Conservation (phyloP, 1,140 invertebrate species). For the Zaprionus ornatus region DNA sequence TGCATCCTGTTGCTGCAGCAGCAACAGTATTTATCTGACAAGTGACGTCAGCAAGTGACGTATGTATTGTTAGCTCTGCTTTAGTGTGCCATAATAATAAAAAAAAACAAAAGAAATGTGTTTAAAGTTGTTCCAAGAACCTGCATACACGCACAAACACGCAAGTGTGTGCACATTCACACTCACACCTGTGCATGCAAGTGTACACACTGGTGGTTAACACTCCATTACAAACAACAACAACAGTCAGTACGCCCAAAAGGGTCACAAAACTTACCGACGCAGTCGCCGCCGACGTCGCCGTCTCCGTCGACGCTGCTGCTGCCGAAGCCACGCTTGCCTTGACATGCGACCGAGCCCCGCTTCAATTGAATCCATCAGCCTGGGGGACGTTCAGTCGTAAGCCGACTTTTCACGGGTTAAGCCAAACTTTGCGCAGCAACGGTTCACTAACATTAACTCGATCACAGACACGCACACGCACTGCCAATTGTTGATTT, state of each 20-base stretch:
- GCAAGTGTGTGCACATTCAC: conserved; percentile 5
- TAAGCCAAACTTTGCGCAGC: conserved; percentile 50
- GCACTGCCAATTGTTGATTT: conserved; percentile 33
- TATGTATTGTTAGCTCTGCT: conserved; percentile 17
- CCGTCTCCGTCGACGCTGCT: not conserved
- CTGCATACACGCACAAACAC: conserved; percentile 2
- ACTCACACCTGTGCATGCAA: not conserved
- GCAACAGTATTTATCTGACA: not conserved
- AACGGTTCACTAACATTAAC: not conserved
- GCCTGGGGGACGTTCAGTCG: conserved; percentile 50
- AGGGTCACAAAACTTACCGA: conserved; percentile 39
- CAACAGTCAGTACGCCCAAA: conserved; percentile 20
- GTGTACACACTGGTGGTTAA: conserved; percentile 33
- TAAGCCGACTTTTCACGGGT: conserved; percentile 70
- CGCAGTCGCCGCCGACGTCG: not conserved
- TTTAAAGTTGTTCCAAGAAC: conserved; percentile 27
- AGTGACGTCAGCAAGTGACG: conserved; percentile 48
- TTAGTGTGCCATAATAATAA: conserved; percentile 23
- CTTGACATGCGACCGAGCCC: conserved; percentile 48
- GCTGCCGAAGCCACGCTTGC: conserved; percentile 30
- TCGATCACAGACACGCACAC: conserved; percentile 19
- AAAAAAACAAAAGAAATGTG: conserved; percentile 13
- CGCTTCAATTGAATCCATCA: conserved; percentile 41
- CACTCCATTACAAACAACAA: conserved; percentile 19
- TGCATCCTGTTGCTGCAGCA: conserved; percentile 49